These are phyloP conservation scores for Sebastes kiyomatsui DNA, from an alignment of 2,797 vertebrate species.

Conservation along the genomic window DNA sequence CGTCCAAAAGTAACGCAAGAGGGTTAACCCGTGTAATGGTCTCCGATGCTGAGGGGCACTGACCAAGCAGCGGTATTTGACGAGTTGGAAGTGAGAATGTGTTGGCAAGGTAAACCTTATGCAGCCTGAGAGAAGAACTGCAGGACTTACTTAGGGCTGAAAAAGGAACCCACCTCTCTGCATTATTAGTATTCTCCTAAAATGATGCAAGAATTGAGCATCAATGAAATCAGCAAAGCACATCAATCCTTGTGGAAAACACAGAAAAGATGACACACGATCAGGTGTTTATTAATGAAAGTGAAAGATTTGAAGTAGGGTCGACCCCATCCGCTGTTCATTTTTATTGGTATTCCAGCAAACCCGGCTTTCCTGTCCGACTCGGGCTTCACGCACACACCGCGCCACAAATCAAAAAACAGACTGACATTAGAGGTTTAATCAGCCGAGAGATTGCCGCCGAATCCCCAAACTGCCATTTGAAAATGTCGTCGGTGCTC, in stretches of 20 bases:
- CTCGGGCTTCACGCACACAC: background rate
- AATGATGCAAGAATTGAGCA: background rate
- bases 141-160: background rate
- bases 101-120: background rate
- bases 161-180: background rate
- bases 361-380: slow-evolving; percentile 22
- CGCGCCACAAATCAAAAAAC: slow-evolving; percentile 53
- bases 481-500: slow-evolving; percentile 53
- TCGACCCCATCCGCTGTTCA: background rate
- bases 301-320: background rate
- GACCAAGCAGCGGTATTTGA: no score
- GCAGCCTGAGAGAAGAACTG: background rate
- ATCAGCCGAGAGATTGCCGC: slow-evolving; percentile 53
- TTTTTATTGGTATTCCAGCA: slow-evolving; percentile 43
- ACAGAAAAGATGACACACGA: background rate
- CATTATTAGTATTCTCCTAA: background rate
- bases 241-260: background rate
- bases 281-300: background rate
- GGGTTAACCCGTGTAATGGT: no score
- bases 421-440: slow-evolving; percentile 63
- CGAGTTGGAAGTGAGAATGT: no score
- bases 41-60: no score
- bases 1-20: no score
- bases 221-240: background rate
- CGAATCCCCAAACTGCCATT: slow-evolving; percentile 55